These are phyloP conservation scores for Arctocebus calabarensis DNA, from an alignment of 2,797 vertebrate genomes.

Conservation along the genomic window DNA sequence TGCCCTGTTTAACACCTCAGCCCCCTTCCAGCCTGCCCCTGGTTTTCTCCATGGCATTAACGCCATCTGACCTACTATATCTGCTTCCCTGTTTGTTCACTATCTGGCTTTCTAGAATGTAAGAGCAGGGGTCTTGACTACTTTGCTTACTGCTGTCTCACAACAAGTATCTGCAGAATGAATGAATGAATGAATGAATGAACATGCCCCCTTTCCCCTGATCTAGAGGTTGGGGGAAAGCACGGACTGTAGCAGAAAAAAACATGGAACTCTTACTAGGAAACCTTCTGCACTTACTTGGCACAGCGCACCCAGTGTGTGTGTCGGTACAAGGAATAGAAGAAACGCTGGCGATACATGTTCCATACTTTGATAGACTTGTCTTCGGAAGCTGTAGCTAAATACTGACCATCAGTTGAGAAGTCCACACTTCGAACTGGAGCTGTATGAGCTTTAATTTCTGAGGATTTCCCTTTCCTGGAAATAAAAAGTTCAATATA, in stretches of 20 bases:
- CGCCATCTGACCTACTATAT: not conserved
- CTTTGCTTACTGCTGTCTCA: not conserved
- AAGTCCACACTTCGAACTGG: constrained; percentile 93
- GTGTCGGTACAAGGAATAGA: constrained; percentile 94
- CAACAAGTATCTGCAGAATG: not conserved
- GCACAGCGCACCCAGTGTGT: constrained; percentile 96
- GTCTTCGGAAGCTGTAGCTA: constrained; percentile 96
- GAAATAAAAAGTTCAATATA: constrained; percentile 43
- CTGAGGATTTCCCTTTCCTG: constrained; percentile 93
- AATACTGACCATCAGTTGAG: constrained; percentile 91
- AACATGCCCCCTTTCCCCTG: not conserved
- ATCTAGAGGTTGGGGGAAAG: not conserved
- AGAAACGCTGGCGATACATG: constrained; percentile 90
- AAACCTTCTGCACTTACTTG: constrained; percentile 88
- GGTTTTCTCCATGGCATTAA: not conserved
- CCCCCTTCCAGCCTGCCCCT: not conserved
- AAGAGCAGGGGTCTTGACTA: not conserved
- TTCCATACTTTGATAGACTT: constrained; percentile 97
- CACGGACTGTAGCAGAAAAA: not conserved
- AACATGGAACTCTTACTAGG: rapidly evolving
- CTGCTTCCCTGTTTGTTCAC: not conserved
- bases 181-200: not conserved
- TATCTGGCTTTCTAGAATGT: not conserved
- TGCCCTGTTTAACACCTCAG: not conserved
- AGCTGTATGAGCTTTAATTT: constrained; percentile 94